Conservation (phyloP, 2,113 vertebrate species). For the Hippocampus zosterae region DNA sequence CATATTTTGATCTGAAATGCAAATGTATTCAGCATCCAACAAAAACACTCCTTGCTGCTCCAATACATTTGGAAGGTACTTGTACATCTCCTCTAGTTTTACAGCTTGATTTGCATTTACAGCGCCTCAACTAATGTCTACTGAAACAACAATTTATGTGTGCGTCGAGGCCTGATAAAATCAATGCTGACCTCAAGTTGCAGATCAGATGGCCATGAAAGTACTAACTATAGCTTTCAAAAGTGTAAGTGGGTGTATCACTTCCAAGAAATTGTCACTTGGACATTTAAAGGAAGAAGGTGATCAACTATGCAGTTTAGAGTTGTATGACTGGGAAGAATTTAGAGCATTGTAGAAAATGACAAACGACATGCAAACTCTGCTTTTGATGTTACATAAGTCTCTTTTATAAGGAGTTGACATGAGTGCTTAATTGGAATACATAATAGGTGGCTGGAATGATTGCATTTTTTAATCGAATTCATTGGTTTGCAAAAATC, state of each 20-base stretch:
- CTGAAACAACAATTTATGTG: slow-evolving; percentile 14
- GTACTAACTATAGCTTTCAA: slow-evolving; percentile 28
- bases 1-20: no score
- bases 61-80: background rate
- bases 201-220: slow-evolving; percentile 39
- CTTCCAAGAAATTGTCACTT: slow-evolving; percentile 1
- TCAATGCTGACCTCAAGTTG: slow-evolving; percentile 37
- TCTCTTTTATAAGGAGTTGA: slow-evolving; percentile 13
- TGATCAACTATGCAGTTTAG: background rate
- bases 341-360: background rate
- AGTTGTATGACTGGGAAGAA: background rate
- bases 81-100: background rate
- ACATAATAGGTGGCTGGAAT: slow-evolving; percentile 26
- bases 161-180: slow-evolving; percentile 28
- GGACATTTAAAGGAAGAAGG: background rate
- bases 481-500: slow-evolving; percentile 53
- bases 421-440: slow-evolving; percentile 4
- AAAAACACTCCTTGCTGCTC: background rate
- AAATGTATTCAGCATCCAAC: no score
- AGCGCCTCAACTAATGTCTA: slow-evolving; percentile 17
- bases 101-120: slow-evolving; percentile 1
- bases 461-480: slow-evolving; percentile 46
- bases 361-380: background rate
- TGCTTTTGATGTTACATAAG: background rate
- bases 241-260: slow-evolving; percentile 4